Base-by-base conservation (phyloP, 2,113 vertebrate species). In the Megaleporinus macrocephalus region DNA sequence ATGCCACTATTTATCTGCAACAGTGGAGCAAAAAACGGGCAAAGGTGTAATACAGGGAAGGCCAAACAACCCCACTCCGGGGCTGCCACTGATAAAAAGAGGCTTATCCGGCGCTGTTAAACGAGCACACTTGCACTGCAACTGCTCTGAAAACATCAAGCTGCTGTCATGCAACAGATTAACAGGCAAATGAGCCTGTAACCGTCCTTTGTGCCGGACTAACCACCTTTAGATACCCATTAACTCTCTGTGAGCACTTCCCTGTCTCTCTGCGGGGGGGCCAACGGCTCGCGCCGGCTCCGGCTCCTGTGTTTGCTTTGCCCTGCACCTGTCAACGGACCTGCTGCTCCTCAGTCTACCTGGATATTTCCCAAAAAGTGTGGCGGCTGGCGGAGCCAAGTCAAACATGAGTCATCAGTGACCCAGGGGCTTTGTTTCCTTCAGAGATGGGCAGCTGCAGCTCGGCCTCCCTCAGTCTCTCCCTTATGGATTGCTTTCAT, bases 261-360 rank as follows among this genome's bases (percentile, higher is more conserved):
- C 75, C 55, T 55, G 22, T 65, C 55, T 14, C 76, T 73, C 66
- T 76, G 61, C 29, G 20, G 14, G 44, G 18, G 68, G 79, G 63
- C 63, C 33, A 83, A 74, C 11, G 51, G 66, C 22, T 13, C 10
- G 3, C 49, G 18, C 53, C 70, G 30, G 27, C 63, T 63, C 26
- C 24, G 29, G 33, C 27, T 13, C 47, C 68, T 27, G 55, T 86
- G 81, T 73, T 36, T 87, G 44, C 33, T 76, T 81, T 77, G 74
- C 30, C 5, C 12, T 82, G 33, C 65, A 79, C 84, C 65, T 82
- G 74, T 62, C 65, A 79, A 82, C 72, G 30, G 59, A 65, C 72
- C 26, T 13, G 18, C 13, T 53, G 36, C 53, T 82, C 36, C 47
- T 76, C 72, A 79, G 65, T 27, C 79, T 72, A 79, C 80, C 80